Conservation (phyloP, 2,888 invertebrate species). For the Zygothrica quintamaculata region DNA sequence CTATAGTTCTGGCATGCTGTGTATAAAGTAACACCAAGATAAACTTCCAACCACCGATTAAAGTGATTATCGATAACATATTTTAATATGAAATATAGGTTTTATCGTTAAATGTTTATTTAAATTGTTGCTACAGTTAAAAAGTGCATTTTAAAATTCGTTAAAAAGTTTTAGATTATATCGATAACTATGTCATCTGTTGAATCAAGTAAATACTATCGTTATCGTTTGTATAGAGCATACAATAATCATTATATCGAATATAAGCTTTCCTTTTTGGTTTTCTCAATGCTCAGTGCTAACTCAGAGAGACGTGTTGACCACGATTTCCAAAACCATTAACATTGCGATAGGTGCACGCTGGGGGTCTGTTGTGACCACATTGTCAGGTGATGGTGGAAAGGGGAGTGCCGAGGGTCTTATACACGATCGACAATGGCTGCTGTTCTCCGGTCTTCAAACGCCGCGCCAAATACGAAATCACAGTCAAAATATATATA, state of each 20-base stretch:
- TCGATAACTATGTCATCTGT: too few relatives aligned
- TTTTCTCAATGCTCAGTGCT: constrained; percentile 56
- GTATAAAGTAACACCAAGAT: too few relatives aligned
- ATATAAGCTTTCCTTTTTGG: constrained; percentile 55
- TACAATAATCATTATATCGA: constrained; percentile 15
- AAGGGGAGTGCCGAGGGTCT: too few relatives aligned
- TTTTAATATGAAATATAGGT: too few relatives aligned
- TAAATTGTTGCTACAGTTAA: too few relatives aligned
- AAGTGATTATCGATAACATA: too few relatives aligned
- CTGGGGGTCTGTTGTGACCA: constrained; percentile 23
- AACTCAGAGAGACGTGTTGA: constrained; percentile 42
- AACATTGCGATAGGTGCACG: constrained; percentile 77
- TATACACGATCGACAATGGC: constrained; percentile 59
- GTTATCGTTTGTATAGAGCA: constrained; percentile 35
- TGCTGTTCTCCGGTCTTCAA: constrained; percentile 63
- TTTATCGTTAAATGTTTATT: too few relatives aligned
- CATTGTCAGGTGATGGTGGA: too few relatives aligned
- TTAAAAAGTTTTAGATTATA: too few relatives aligned
- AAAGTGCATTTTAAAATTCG: too few relatives aligned
- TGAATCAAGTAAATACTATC: constrained; percentile 25
- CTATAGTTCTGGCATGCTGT: too few relatives aligned
- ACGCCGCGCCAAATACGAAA: constrained; percentile 76
- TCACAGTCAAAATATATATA: constrained; percentile 59
- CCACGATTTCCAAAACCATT: constrained; percentile 82
- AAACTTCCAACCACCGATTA: too few relatives aligned